Evolutionary conservation across 2,888 invertebrate species (phyloP).

Genomic region (Myopa tessellatipennis): DNA sequence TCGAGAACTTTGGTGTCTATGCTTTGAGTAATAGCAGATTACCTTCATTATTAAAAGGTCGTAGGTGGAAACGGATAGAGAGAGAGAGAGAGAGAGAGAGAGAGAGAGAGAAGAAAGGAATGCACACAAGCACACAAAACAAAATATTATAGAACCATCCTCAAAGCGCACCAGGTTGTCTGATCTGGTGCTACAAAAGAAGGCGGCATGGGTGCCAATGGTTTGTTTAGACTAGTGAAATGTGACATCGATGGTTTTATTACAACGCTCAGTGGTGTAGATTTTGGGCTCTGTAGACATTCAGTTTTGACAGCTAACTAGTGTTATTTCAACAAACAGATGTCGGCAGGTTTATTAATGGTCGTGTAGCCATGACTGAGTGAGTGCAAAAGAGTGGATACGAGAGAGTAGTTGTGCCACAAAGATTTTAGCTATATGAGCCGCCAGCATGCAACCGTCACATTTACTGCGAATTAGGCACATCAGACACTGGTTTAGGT

Average conservation of each 20-base stretch:
- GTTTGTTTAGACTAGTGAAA: too few species aligned
- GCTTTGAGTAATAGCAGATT: slow-evolving; percentile 38
- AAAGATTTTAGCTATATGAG: slow-evolving; percentile 35
- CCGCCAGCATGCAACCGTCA: slow-evolving; percentile 24
- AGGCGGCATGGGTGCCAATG: too few species aligned
- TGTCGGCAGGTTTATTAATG: slow-evolving; percentile 37
- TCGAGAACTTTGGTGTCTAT: not conserved
- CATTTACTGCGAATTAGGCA: slow-evolving; percentile 22
- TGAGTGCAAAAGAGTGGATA: not conserved
- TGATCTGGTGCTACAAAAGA: too few species aligned
- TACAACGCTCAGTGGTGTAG: too few species aligned
- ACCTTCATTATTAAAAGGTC: slow-evolving; percentile 40
- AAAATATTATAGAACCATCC: not conserved
- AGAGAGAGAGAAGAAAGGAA: not conserved
- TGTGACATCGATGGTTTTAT: too few species aligned
- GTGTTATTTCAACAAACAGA: slow-evolving; percentile 38
- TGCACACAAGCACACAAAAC: not conserved
- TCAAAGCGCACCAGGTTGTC: too few species aligned
- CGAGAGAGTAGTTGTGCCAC: not conserved
- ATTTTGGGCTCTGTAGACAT: too few species aligned
- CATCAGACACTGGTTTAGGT: not conserved
- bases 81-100: not conserved
- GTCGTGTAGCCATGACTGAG: not conserved
- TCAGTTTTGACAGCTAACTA: slow-evolving; percentile 35
- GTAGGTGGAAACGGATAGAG: not conserved